A percentile compares a stretch with the other conserved stretches of the same genome.
Conservation (phyloP, 2,888 invertebrate genomes). For the Halocaridina rubra region DNA sequence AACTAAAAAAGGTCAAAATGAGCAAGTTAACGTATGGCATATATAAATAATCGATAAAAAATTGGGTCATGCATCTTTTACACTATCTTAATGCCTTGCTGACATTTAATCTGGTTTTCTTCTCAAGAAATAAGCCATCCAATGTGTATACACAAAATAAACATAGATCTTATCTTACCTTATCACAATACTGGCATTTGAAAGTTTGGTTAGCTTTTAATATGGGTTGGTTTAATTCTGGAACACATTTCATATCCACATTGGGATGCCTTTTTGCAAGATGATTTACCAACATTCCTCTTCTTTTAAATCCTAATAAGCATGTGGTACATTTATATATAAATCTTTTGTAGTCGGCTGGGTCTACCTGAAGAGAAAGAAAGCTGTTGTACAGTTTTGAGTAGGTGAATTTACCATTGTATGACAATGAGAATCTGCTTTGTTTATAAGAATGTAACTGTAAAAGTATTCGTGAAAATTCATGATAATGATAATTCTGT, state of each 20-base stretch:
- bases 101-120: no score
- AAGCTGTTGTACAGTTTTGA: background rate
- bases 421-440: no score
- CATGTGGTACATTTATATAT: conserved; percentile 83
- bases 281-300: conserved; percentile 89
- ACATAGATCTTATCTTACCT: conserved; percentile 69
- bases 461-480: no score
- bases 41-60: no score
- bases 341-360: conserved; percentile 79
- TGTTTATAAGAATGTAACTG: no score
- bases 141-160: no score
- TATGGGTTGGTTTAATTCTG: conserved; percentile 82
- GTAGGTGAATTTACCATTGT: no score
- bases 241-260: conserved; percentile 76
- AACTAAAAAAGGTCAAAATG: no score
- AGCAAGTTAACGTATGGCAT: no score
- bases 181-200: conserved; percentile 87
- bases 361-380: conserved; percentile 65
- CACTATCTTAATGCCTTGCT: no score
- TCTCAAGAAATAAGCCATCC: no score
- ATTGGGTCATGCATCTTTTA: no score
- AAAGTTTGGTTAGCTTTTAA: conserved; percentile 81
- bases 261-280: conserved; percentile 81
- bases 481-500: conserved; percentile 26
- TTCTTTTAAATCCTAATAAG: conserved; percentile 81